Conservation (phyloP, 2,888 invertebrate species). For the Nephrotoma flavescens region DNA sequence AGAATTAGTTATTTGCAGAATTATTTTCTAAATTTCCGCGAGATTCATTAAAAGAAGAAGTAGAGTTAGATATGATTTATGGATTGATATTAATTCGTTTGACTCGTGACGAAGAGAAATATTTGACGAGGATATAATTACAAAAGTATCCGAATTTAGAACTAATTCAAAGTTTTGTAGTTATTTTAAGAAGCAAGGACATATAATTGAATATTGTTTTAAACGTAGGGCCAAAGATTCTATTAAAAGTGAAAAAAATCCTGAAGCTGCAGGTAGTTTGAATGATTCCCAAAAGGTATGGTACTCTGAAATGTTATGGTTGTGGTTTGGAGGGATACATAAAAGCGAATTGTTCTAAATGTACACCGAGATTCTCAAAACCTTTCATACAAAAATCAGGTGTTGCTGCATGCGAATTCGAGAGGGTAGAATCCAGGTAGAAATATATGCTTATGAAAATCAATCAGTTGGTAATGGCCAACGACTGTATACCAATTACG, state of each 20-base stretch:
- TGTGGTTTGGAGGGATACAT: too few relatives aligned
- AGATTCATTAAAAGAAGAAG: neutral
- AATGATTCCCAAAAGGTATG: too few relatives aligned
- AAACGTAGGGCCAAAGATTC: neutral
- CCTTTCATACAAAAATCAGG: too few relatives aligned
- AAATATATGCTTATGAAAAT: too few relatives aligned
- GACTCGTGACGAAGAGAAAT: neutral
- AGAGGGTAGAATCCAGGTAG: too few relatives aligned
- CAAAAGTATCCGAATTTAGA: neutral
- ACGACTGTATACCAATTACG: too few relatives aligned
- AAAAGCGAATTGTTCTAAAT: too few relatives aligned
- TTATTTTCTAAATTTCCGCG: too few relatives aligned
- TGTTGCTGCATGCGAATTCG: too few relatives aligned
- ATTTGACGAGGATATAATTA: neutral
- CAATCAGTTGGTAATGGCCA: too few relatives aligned
- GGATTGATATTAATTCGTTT: neutral
- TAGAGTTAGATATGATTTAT: neutral
- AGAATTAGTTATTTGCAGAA: neutral
- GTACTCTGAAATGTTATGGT: neutral
- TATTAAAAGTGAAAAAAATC: neutral
- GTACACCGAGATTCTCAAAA: too few relatives aligned
- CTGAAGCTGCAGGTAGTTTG: neutral
- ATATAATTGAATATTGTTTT: neutral
- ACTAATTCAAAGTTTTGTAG: too few relatives aligned
- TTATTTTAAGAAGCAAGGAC: neutral